Conservation (phyloP, 2,797 vertebrate genomes). For the Scyliorhinus canicula region DNA sequence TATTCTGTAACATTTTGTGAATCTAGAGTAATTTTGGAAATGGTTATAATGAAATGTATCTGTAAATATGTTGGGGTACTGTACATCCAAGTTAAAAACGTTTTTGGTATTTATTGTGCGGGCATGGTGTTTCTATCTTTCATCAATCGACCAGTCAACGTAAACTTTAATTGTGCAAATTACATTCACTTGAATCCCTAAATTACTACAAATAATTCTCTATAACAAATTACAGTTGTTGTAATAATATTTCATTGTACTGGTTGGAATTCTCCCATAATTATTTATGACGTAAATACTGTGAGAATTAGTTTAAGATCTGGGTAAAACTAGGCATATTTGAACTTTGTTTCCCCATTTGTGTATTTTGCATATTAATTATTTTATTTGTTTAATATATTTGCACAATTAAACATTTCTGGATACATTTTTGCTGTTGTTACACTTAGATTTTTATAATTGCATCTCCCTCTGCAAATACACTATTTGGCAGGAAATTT, state of each 20-base stretch:
- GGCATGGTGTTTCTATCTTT: neutral
- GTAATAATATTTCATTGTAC: neutral
- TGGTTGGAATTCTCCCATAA: neutral
- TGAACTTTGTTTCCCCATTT: neutral
- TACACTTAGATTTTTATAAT: neutral
- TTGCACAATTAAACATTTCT: neutral
- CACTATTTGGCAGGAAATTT: neutral
- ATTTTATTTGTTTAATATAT: neutral
- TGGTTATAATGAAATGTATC: neutral
- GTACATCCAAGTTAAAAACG: neutral
- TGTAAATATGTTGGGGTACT: neutral
- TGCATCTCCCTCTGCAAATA: neutral
- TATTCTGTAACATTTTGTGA: neutral
- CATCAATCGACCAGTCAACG: neutral
- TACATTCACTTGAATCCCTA: neutral
- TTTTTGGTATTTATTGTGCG: neutral
- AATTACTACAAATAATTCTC: neutral
- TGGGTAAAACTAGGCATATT: neutral
- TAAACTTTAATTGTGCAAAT: constrained; percentile 27
- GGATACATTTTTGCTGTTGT: neutral
- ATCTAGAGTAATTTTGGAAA: constrained; percentile 4
- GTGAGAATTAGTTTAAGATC: neutral
- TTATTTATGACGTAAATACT: neutral
- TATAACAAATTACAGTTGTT: neutral
- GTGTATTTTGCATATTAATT: neutral